Conservation (phyloP, 2,888 invertebrate species). For the Hyposoter didymator region DNA sequence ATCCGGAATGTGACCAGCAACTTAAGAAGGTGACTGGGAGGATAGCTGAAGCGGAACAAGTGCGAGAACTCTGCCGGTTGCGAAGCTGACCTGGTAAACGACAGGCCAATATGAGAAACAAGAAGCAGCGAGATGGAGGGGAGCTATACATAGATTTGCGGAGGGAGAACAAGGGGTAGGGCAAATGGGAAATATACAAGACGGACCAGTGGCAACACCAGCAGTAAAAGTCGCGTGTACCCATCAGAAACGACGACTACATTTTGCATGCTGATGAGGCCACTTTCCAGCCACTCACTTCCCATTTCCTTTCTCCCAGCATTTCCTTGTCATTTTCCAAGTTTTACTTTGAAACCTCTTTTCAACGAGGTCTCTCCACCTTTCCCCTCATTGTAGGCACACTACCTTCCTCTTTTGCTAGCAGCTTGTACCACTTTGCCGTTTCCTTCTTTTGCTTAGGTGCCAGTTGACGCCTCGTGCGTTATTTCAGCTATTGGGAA, state of each 20-base stretch:
- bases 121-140: conserved; percentile 35
- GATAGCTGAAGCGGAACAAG: conserved; percentile 29
- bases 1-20: conserved; percentile 56
- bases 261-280: conserved; percentile 81
- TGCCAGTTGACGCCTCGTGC: background rate
- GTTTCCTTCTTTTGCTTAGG: conserved; percentile 8
- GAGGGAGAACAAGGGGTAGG: conserved; percentile 54
- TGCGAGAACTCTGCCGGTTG: conserved; percentile 17
- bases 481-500: conserved; percentile 8
- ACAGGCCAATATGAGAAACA: conserved; percentile 53
- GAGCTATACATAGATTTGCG: conserved; percentile 53
- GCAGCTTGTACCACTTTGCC: conserved; percentile 54
- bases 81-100: conserved; percentile 26
- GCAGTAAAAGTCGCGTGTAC: conserved; percentile 69
- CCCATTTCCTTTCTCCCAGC: conserved; percentile 76
- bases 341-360: conserved; percentile 70
- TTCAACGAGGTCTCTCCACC: conserved; percentile 56
- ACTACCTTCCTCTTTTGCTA: conserved; percentile 32
- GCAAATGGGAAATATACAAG: conserved; percentile 74
- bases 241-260: conserved; percentile 67
- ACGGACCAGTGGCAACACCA: conserved; percentile 66
- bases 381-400: conserved; percentile 64
- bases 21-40: conserved; percentile 50
- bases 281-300: conserved; percentile 77
- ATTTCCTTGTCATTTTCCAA: conserved; percentile 77